A percentile compares a stretch with the other conserved stretches of the same genome.
These are phyloP conservation scores for Achroia grisella DNA, from an alignment of 1,140 invertebrate species.

Conservation along the genomic window DNA sequence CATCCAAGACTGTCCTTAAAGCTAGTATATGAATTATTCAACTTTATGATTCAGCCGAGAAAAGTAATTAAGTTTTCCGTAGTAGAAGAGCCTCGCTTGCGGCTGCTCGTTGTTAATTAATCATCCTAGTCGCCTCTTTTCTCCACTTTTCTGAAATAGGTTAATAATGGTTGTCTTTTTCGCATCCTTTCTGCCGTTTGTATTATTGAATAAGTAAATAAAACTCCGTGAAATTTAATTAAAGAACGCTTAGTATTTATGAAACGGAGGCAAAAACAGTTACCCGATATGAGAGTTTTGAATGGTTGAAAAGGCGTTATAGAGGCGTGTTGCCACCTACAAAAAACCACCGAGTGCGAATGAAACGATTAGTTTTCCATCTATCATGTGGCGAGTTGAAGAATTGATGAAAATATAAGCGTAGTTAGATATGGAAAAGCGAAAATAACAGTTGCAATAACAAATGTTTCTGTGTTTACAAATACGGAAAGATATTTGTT, in stretches of 20 bases:
- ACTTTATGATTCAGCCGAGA: slow-evolving; percentile 52
- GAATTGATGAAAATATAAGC: too few species aligned
- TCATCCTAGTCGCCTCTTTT: slow-evolving; percentile 45
- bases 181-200: slow-evolving; percentile 38
- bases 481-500: too few species aligned
- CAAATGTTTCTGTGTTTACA: too few species aligned
- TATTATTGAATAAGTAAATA: slow-evolving; percentile 51
- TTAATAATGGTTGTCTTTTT: slow-evolving; percentile 56
- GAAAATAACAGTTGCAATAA: too few species aligned
- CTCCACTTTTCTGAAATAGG: slow-evolving; percentile 46
- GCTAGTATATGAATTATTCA: slow-evolving; percentile 52
- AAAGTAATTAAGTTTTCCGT: slow-evolving; percentile 63
- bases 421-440: too few species aligned
- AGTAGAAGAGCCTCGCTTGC: slow-evolving; percentile 33
- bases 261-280: not conserved
- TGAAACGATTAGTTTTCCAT: too few species aligned
- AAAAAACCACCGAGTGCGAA: too few species aligned
- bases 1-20: slow-evolving; percentile 30
- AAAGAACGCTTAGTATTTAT: slow-evolving; percentile 1
- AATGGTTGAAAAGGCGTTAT: not conserved
- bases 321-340: too few species aligned
- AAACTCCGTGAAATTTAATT: slow-evolving; percentile 36
- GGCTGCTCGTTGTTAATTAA: slow-evolving; percentile 56
- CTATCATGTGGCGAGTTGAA: too few species aligned
- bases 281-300: not conserved